Base-by-base conservation (phyloP, 64 coral and sea anemone genomes). In the Dendronephthya gigantea region DNA sequence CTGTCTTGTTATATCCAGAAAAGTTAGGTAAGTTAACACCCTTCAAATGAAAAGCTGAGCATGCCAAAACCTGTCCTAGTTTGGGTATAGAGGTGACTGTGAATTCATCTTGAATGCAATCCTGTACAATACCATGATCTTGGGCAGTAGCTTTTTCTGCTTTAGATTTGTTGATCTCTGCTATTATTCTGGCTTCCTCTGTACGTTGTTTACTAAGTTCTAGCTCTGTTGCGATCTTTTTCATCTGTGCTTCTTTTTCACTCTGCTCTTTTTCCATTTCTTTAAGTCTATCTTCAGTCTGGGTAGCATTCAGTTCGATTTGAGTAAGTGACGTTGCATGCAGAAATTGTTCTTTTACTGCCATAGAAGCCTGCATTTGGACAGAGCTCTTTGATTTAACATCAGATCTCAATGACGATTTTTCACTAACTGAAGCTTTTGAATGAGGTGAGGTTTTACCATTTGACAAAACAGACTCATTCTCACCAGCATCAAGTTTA, bases 401-500 rank as follows among this genome's bases (percentile, higher is more conserved):
- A 22, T 58, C n/a, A n/a, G n/a, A n/a, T n/a, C n/a, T n/a, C n/a
- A n/a, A n/a, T n/a, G n/a, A n/a, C n/a, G n/a, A n/a, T n/a, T n/a
- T n/a, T n/a, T n/a, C n/a, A n/a, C n/a, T n/a, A n/a, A n/a, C n/a
- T n/a, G n/a, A n/a, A n/a, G n/a, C n/a, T n/a, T n/a, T n/a, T n/a
- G n/a, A n/a, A n/a, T n/a, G 16, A 49, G 13, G 10, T 39, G 81
- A 89, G 47, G 40, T 75, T 7, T n/a, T n/a, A n/a, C n/a, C n/a
- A n/a, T n/a, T n/a, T n/a, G n/a, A n/a, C n/a, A 74, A 19, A 35
- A 89, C 15, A 13, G 76, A 89, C 22, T 89, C 87, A n/a, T 2
- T 81, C 41, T 89, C 87, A 40, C 87, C 81, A 0, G 83, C 83
- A 2, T 22, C 87, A 22, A 88, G 75, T 83, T 47, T 81, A 16